phyloP scores from a whole-genome alignment of 1,140 invertebrate genomes.

The Pseudomyrmex pallidus region DNA sequence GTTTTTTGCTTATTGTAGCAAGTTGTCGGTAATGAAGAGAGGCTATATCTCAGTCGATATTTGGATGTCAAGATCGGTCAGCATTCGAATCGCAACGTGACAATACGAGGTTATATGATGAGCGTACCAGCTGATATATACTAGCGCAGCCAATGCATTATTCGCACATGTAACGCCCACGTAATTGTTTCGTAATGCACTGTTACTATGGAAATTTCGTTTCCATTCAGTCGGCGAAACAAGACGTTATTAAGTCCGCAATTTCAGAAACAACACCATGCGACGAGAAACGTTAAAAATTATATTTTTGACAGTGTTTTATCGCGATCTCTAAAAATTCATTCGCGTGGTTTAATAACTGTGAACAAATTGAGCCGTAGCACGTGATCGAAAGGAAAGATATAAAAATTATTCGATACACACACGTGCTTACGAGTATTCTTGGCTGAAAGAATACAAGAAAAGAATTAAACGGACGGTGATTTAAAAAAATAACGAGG shows the following conservation, averaged over 20 bases:
- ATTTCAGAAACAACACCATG: not conserved
- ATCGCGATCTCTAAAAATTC: not conserved
- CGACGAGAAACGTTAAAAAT: not conserved
- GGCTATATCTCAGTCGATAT: slow-evolving; percentile 45
- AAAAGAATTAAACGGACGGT: not conserved
- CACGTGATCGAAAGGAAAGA: not conserved
- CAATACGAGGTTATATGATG: slow-evolving; percentile 40
- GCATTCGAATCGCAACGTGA: not conserved
- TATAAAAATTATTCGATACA: not conserved
- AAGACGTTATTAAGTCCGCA: too few species aligned
- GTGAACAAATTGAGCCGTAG: not conserved
- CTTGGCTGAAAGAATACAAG: not conserved
- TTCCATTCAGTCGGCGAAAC: too few species aligned
- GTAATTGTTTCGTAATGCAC: slow-evolving; percentile 42
- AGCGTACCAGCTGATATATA: slow-evolving; percentile 53
- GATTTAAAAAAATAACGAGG: not conserved
- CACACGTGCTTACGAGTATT: not conserved
- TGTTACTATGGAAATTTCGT: slow-evolving; percentile 11
- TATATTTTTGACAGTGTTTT: not conserved
- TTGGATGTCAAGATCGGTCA: not conserved
- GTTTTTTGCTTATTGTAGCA: not conserved
- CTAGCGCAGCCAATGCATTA: slow-evolving; percentile 9
- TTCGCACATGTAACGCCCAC: slow-evolving; percentile 12
- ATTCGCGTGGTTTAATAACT: not conserved
- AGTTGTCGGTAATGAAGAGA: slow-evolving; percentile 62